A percentile compares a stretch with the other conserved stretches of the same genome.
These are phyloP conservation scores for Setipinna tenuifilis DNA, from an alignment of 2,797 vertebrate genomes.

Conservation along the genomic window DNA sequence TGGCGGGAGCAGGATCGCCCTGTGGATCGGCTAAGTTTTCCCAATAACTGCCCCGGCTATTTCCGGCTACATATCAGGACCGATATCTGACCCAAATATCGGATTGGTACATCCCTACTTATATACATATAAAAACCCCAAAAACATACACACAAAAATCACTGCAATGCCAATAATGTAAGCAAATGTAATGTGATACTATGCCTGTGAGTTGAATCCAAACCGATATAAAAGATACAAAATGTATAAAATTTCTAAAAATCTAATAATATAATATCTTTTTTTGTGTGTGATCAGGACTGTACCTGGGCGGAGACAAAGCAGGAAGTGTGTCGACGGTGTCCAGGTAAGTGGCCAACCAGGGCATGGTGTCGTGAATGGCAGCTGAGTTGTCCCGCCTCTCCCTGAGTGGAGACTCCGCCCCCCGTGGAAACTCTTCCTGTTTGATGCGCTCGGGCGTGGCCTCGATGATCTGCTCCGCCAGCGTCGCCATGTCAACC, in stretches of 20 bases:
- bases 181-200: too few species aligned
- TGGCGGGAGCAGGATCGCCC: too few species aligned
- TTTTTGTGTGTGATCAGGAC: too few species aligned
- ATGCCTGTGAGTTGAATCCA: neutral
- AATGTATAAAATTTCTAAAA: neutral
- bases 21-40: too few species aligned
- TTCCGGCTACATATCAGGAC: too few species aligned
- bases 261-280: too few species aligned
- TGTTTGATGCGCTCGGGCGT: constrained; percentile 89
- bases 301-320: constrained; percentile 75
- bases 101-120: too few species aligned
- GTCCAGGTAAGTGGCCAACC: constrained; percentile 88
- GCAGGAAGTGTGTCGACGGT: constrained; percentile 78
- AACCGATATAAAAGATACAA: neutral
- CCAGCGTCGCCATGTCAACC: constrained; percentile 89
- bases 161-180: too few species aligned
- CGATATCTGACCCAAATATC: too few species aligned
- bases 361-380: constrained; percentile 80
- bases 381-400: constrained; percentile 74
- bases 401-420: constrained; percentile 78
- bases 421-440: constrained; percentile 78
- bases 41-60: too few species aligned
- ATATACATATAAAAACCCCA: too few species aligned
- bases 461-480: constrained; percentile 89
- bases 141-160: neutral